A percentile compares a stretch with the other conserved stretches of the same genome.
phyloP scores from a whole-genome alignment of 2,113 vertebrate genomes.

The Burhinus bistriatus region DNA sequence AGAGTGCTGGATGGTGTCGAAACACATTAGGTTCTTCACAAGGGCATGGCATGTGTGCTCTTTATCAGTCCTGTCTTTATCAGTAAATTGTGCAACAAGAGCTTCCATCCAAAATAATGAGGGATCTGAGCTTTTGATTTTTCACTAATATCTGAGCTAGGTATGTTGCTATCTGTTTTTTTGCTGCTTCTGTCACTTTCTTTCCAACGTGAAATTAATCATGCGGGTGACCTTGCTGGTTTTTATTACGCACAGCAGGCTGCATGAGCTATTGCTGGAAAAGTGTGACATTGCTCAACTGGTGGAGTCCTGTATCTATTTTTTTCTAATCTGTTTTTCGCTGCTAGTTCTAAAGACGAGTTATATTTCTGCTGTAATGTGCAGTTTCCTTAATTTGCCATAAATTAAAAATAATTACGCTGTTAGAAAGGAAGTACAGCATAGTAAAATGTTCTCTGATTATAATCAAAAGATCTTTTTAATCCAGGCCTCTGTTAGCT shows the following conservation, averaged over 20 bases:
- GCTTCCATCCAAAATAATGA: background rate
- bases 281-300: slow-evolving; percentile 16
- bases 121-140: background rate
- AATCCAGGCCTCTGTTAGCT: background rate
- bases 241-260: slow-evolving; percentile 19
- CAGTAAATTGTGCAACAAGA: slow-evolving; percentile 3
- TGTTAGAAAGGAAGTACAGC: background rate
- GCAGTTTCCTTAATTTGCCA: background rate
- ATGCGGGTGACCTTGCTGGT: slow-evolving; percentile 19
- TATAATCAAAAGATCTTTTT: background rate
- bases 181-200: background rate
- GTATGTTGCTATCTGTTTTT: background rate
- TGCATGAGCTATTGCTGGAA: background rate
- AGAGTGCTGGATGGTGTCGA: background rate
- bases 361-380: background rate
- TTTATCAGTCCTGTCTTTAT: background rate
- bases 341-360: background rate
- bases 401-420: background rate
- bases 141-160: background rate
- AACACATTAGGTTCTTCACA: background rate
- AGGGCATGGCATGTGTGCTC: background rate
- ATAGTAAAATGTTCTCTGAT: background rate
- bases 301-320: background rate
- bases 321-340: background rate
- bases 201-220: slow-evolving; percentile 29